Base-by-base conservation (phyloP, 2,113 vertebrate genomes). In the Dasyprocta punctata region DNA sequence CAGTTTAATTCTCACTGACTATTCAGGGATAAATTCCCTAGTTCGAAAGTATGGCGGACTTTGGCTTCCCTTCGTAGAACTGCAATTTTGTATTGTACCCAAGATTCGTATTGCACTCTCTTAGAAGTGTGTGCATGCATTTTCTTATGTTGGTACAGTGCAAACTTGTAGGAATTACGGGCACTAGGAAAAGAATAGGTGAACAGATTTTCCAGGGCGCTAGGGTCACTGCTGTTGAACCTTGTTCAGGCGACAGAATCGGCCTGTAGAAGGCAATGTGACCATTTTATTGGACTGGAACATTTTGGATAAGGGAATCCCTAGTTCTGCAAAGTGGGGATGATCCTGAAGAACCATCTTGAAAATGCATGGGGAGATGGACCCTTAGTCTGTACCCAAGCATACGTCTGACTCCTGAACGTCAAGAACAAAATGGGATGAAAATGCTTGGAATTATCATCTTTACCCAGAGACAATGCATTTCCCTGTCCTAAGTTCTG, bases 391-490 rank as follows among this genome's bases (percentile, higher is more conserved):
- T 89, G 77, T 0, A 83, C 41, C n/a, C 73, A 71, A 19, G 7
- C 17, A 69, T 24, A n/a, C 16, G 41, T 41, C n/a, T 30, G 83
- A 89, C 36, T 82, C 63, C 44, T 80, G 26, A 88, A 75, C 36
- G 20, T 84, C 38, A 95, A 92, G 28, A 10, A 5, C n/a, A 94
- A 75, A 36, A 44, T 41, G 44, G 92, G 82, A 89, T 80, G 33
- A 96, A 89, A 91, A 97, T 84, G 11, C 24, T 96, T n/a, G 41
- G 49, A 94, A 41, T 94, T 88, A n/a, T 60, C 33, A 28, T 95
- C 49, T 94, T 89, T 88, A 19, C 36, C 67, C 89, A 89, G 82
- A 89, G 24, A 94, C 90, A 75, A 58, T 83, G 22, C 36, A 49
- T 92, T 87, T 89, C 60, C 54, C n/a, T 89, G 58, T 80, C 33